Evolutionary conservation across 2,797 vertebrate genomes (phyloP).

Genomic region (Aeoliscus strigatus): DNA sequence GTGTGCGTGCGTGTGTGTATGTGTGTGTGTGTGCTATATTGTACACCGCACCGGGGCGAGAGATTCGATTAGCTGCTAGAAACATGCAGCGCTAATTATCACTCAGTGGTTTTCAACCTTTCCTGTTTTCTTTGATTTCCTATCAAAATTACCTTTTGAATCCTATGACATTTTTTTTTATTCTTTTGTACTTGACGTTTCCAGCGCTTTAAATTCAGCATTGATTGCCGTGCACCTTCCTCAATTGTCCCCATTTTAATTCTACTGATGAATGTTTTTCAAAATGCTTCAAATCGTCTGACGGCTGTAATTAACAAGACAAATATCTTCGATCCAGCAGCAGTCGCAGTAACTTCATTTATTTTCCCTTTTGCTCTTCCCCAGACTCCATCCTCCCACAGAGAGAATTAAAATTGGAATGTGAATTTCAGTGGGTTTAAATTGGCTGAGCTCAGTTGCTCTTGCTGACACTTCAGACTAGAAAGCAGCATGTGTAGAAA

Average conservation of each 20-base stretch:
- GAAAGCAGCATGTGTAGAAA: conserved; percentile 5
- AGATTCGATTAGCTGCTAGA: conserved; percentile 11
- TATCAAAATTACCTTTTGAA: too few relatives aligned
- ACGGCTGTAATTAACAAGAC: not conserved
- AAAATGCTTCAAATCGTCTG: conserved; percentile 2
- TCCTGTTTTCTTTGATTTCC: conserved; percentile 5
- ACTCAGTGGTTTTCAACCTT: not conserved
- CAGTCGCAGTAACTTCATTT: not conserved
- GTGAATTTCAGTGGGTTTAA: conserved; percentile 26
- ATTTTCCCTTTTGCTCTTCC: conserved; percentile 1
- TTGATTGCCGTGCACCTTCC: not conserved
- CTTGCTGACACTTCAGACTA: conserved; percentile 12
- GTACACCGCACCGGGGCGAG: conserved; percentile 4
- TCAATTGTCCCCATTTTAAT: not conserved
- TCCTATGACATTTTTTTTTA: too few relatives aligned
- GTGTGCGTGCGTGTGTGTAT: conserved; percentile 2
- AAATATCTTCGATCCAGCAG: not conserved
- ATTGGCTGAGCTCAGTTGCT: conserved; percentile 13
- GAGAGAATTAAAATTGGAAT: conserved; percentile 21
- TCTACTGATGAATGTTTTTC: not conserved
- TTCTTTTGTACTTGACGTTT: not conserved
- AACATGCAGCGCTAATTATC: conserved; percentile 3
- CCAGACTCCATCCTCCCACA: conserved; percentile 7
- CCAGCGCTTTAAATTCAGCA: not conserved
- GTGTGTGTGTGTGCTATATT: conserved; percentile 19